phyloP scores from a whole-genome alignment of 2,113 vertebrate species.

The Silurus meridionalis region DNA sequence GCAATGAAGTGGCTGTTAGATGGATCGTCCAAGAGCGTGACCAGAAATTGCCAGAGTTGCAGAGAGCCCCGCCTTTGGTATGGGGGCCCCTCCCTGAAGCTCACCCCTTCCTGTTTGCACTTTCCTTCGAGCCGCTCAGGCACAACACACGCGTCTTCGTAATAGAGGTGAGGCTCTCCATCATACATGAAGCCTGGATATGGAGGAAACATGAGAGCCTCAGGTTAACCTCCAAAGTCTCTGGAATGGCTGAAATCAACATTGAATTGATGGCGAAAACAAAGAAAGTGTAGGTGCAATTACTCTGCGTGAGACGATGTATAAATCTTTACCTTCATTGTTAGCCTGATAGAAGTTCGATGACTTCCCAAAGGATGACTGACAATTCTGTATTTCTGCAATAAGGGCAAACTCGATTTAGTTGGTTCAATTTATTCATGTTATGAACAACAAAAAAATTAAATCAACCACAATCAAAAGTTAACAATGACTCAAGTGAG shows the following conservation, averaged over 20 bases:
- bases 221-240: background rate
- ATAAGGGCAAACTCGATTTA: conserved; percentile 32
- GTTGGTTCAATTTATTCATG: background rate
- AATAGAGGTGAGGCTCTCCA: conserved; percentile 82
- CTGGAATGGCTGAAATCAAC: background rate
- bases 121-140: conserved; percentile 90
- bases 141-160: conserved; percentile 89
- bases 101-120: conserved; percentile 84
- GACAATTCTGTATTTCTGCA: conserved; percentile 90
- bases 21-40: conserved; percentile 89
- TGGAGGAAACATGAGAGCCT: background rate
- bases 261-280: background rate
- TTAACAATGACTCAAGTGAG: background rate
- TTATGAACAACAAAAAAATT: background rate
- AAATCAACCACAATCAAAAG: background rate
- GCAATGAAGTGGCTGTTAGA: conserved; percentile 89
- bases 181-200: conserved; percentile 79
- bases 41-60: conserved; percentile 96
- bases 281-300: background rate
- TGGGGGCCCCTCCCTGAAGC: conserved; percentile 82
- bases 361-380: conserved; percentile 81
- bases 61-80: conserved; percentile 92
- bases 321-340: conserved; percentile 75
- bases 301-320: background rate
- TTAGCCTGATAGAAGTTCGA: conserved; percentile 75